A percentile compares a stretch with the other conserved stretches of the same genome.
phyloP scores from a whole-genome alignment of 2,888 invertebrate species.

The Sphaeridia pumilis region DNA sequence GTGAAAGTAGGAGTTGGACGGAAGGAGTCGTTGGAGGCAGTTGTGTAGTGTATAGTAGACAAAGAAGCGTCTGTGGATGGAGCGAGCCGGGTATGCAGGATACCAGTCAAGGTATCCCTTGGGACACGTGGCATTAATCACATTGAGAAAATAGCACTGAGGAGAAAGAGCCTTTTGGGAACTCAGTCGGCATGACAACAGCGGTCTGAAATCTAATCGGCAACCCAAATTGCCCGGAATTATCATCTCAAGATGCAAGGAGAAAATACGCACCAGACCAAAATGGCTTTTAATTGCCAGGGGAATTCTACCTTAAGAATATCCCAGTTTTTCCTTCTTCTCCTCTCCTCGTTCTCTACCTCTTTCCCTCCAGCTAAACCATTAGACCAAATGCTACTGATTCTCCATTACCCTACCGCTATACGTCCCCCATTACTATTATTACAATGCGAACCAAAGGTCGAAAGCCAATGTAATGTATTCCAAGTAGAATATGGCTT shows the following conservation, averaged over 20 bases:
- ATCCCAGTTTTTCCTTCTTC: conserved; percentile 9
- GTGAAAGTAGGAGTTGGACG: too few species aligned
- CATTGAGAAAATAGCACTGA: conserved; percentile 40
- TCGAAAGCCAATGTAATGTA: too few species aligned
- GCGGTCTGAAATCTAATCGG: conserved; percentile 38
- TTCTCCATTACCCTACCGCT: too few species aligned
- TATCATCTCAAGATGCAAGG: conserved; percentile 39
- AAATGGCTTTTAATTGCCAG: conserved; percentile 36
- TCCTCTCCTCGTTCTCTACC: background rate
- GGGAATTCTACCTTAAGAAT: conserved; percentile 35
- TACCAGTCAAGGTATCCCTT: conserved; percentile 6
- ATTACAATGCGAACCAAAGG: too few species aligned
- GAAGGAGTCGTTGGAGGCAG: too few species aligned
- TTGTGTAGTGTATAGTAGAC: background rate
- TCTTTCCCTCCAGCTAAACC: too few species aligned
- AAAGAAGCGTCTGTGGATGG: conserved; percentile 1
- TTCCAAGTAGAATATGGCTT: too few species aligned
- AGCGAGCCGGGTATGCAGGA: background rate
- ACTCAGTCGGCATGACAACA: conserved; percentile 37
- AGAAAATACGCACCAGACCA: conserved; percentile 35
- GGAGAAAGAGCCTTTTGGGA: conserved; percentile 38
- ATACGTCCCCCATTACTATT: too few species aligned
- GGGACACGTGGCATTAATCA: conserved; percentile 41
- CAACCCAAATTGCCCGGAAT: conserved; percentile 38
- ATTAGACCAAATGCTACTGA: too few species aligned